Percentiles rank a stretch among this genome's conserved stretches.
Conservation (phyloP, 2,113 vertebrate species). For the Spermophilus dauricus region DNA sequence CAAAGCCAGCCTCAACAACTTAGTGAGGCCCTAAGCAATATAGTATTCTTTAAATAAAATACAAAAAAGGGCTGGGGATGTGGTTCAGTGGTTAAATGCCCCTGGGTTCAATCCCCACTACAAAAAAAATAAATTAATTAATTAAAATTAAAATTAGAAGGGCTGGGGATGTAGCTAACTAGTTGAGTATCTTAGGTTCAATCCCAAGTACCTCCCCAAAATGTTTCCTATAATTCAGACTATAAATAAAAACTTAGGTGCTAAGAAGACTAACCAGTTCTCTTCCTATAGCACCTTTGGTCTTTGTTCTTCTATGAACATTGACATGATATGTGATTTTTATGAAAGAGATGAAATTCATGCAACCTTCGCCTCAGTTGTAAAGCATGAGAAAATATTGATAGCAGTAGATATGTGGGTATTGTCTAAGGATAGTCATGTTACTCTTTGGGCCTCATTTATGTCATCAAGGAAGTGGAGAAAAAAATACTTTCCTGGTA, state of each 20-base stretch:
- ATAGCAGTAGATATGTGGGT: neutral
- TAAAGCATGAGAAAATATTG: slow-evolving; percentile 4
- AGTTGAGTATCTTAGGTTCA: no score
- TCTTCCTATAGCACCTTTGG: neutral
- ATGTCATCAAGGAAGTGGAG: neutral
- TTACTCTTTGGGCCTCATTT: slow-evolving; percentile 31
- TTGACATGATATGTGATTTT: neutral
- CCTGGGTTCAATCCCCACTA: no score
- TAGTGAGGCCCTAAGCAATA: no score
- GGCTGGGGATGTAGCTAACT: no score
- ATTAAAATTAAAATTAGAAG: no score
- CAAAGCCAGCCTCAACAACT: no score
- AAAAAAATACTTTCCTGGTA: neutral
- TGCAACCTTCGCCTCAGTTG: neutral
- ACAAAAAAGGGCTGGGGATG: no score
- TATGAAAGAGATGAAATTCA: neutral
- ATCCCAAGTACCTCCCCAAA: no score
- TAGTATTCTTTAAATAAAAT: no score
- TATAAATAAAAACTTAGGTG: slow-evolving; percentile 30
- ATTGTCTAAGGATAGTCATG: neutral
- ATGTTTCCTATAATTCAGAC: slow-evolving; percentile 44
- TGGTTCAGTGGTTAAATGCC: no score
- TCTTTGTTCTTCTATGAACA: slow-evolving; percentile 30
- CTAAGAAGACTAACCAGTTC: neutral
- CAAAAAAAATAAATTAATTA: no score